phyloP scores from a whole-genome alignment of 2,888 invertebrate genomes.

The Tholera decimalis region DNA sequence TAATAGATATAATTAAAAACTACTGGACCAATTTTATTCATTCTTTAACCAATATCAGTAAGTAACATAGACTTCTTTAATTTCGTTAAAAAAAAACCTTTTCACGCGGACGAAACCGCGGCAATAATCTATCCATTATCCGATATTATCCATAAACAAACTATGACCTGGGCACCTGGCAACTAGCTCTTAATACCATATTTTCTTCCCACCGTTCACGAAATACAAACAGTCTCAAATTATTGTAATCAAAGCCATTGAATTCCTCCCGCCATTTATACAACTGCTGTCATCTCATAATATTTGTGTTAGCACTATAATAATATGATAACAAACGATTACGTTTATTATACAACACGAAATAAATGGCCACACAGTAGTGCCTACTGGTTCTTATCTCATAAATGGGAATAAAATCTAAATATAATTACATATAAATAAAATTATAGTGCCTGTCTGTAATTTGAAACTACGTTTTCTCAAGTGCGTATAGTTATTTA shows the following conservation, averaged over 20 bases:
- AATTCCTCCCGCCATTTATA: conserved; percentile 18
- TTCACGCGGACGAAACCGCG: no score
- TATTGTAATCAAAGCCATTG: conserved; percentile 34
- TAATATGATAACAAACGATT: conserved; percentile 28
- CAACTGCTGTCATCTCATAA: conserved; percentile 37
- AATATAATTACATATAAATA: no score
- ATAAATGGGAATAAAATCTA: no score
- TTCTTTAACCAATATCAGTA: no score
- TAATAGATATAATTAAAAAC: no score
- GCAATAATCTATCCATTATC: no score
- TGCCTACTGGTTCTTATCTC: background rate
- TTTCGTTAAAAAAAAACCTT: no score
- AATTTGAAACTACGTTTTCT: no score
- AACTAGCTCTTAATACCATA: background rate
- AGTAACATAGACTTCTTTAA: no score
- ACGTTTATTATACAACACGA: conserved; percentile 15
- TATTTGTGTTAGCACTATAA: conserved; percentile 38
- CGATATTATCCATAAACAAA: background rate
- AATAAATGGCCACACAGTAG: conserved; percentile 27
- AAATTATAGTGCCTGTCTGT: no score
- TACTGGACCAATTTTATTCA: no score
- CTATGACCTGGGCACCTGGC: background rate
- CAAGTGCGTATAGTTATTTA: no score
- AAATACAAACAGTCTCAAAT: conserved; percentile 30
- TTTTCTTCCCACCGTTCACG: background rate